Percentiles rank a stretch among this genome's conserved stretches.
These are phyloP conservation scores for Oscheius onirici DNA, from an alignment of 2,888 invertebrate species.

Conservation along the genomic window DNA sequence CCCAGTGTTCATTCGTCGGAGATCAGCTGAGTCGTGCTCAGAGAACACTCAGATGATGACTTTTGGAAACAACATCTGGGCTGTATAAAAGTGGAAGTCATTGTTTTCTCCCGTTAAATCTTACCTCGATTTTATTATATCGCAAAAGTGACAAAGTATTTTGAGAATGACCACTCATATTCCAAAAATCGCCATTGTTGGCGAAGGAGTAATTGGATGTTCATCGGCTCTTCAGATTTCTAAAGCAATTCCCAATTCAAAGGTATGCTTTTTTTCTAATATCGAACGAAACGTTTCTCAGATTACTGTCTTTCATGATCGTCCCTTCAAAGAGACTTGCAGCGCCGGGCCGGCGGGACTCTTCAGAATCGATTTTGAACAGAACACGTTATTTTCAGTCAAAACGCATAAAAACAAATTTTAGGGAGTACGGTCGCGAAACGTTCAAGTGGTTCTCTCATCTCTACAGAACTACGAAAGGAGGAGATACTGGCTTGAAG, in stretches of 20 bases:
- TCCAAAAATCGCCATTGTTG: conserved; percentile 56
- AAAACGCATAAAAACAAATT: background rate
- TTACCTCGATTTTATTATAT: no score
- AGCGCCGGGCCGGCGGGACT: conserved; percentile 68
- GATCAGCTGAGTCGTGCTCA: no score
- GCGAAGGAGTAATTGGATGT: conserved; percentile 66
- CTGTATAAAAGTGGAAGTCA: no score
- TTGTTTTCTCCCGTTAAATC: no score
- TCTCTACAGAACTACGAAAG: conserved; percentile 50
- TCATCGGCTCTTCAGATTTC: conserved; percentile 63
- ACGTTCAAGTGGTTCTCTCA: conserved; percentile 64
- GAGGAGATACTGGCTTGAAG: conserved; percentile 64
- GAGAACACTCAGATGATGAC: no score
- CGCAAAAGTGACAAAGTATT: no score
- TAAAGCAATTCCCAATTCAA: conserved; percentile 49
- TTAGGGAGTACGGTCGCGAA: conserved; percentile 54
- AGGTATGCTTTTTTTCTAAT: background rate
- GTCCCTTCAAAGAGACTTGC: conserved; percentile 60
- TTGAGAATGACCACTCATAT: background rate
- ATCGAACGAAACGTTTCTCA: conserved; percentile 5
- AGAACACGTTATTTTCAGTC: conserved; percentile 35
- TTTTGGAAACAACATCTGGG: no score
- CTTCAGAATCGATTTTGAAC: conserved; percentile 60
- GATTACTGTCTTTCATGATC: conserved; percentile 60
- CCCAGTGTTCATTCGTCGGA: no score